These are phyloP conservation scores for Onchidella celtica DNA, from an alignment of 2,888 invertebrate species.

Conservation along the genomic window DNA sequence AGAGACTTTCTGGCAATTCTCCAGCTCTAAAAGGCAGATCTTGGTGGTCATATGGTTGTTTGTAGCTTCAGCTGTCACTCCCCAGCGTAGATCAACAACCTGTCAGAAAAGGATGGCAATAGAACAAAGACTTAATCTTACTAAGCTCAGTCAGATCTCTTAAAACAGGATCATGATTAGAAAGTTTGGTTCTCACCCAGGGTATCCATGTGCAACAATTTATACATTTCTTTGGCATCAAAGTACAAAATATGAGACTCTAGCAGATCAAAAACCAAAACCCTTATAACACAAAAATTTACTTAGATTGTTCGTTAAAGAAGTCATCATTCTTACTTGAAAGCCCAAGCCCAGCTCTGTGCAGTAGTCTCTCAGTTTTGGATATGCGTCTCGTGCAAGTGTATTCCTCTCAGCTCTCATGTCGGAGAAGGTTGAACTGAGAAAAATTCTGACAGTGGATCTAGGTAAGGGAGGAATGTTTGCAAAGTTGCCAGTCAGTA, in stretches of 20 bases:
- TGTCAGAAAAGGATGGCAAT: too few species aligned
- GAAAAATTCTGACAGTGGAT: conserved; percentile 75
- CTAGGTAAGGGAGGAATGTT: conserved; percentile 71
- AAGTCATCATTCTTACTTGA: conserved; percentile 53
- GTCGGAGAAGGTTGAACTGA: conserved; percentile 78
- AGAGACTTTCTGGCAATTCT: conserved; percentile 74
- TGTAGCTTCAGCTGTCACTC: conserved; percentile 74
- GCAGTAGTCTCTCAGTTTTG: conserved; percentile 69
- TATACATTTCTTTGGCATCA: too few species aligned
- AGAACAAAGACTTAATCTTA: too few species aligned
- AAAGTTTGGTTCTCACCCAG: too few species aligned
- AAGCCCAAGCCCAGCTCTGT: conserved; percentile 71
- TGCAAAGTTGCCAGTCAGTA: conserved; percentile 66
- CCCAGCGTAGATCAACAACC: conserved; percentile 78
- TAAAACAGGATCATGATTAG: too few species aligned
- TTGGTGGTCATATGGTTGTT: conserved; percentile 75
- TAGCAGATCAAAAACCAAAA: too few species aligned
- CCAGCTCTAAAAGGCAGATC: conserved; percentile 74
- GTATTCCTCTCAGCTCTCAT: conserved; percentile 75
- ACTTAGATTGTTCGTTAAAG: too few species aligned
- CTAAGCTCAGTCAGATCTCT: too few species aligned
- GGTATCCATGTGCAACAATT: too few species aligned
- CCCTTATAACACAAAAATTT: too few species aligned
- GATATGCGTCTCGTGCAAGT: conserved; percentile 69
- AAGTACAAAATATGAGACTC: too few species aligned